Conservation (phyloP, 2,113 vertebrate genomes). For the Saimiri boliviensis region DNA sequence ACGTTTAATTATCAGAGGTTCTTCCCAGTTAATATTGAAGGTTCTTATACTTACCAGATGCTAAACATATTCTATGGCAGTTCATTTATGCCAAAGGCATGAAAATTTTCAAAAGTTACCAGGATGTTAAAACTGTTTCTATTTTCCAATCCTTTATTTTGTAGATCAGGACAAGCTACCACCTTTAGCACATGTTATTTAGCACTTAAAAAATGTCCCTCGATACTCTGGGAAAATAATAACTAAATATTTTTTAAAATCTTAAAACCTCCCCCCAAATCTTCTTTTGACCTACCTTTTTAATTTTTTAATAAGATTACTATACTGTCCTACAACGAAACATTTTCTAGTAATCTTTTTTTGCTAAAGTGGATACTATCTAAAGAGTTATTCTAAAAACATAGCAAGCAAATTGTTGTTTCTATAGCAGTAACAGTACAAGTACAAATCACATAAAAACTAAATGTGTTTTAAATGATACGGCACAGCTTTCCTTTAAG, state of each 20-base stretch:
- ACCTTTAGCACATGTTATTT: neutral
- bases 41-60: neutral
- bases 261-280: neutral
- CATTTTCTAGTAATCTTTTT: neutral
- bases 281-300: neutral
- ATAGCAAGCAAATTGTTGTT: neutral
- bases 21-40: neutral
- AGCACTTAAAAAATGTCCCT: neutral
- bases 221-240: neutral
- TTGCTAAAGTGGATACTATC: neutral
- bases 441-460: neutral
- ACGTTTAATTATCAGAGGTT: conserved; percentile 34
- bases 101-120: rapidly evolving
- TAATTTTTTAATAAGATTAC: neutral
- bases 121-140: neutral
- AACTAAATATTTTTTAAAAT: neutral
- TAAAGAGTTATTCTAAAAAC: neutral
- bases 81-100: neutral
- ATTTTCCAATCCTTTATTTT: neutral
- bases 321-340: neutral
- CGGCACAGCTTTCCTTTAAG: neutral
- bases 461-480: neutral
- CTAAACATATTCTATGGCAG: rapidly evolving
- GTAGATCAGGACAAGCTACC: neutral
- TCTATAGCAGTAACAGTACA: neutral